Evolutionary conservation across 2,888 invertebrate genomes (phyloP), one percentile per base, ranked within the genome.

Genomic region (Amblyteles armatorius): DNA sequence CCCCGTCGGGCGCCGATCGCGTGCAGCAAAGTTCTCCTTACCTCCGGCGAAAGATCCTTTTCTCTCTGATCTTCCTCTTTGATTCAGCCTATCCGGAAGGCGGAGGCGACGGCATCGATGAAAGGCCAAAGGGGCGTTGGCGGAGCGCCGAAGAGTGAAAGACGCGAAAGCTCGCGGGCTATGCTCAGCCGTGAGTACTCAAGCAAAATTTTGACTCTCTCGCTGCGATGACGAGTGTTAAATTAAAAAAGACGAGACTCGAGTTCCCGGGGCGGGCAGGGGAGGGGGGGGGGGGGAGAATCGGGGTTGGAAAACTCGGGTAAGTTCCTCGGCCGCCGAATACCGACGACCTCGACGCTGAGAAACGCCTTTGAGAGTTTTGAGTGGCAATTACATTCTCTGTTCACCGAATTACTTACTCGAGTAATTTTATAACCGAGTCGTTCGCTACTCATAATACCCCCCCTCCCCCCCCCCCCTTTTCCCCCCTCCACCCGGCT

Each of bases 351-450:
- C 84, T 84, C 83, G 81, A 71, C 86, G 83, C 79, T 79, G 36
- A 65, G 63, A 52, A 29, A 69, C 77, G 87, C 87, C 90, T 91
- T 91, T 91, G 91, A 91, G 84, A 87, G 83, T 88, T 90, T 87
- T 87, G 88, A 92, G 91, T 91, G 92, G 89, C 90, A 91, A 91
- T 91, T 91, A 92, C 91, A 88, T 87, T 85, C 87, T 83, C 29
- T 88, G 88, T 90, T 90, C 89, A 77, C 85, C 87, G 80, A 91
- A 91, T 91, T 91, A 91, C 88, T 90, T 89, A 89, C 91, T 89
- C 86, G 87, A 87, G 88, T 90, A 90, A 91, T 90, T 91, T 91
- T 88, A 90, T 90, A 88, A 87, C 81, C 63, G 60, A n/a, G 44
- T 60, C 33, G 57, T 33, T 19, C 44, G 7, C 69, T 40, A 55